Conservation (phyloP, 2,113 vertebrate species). For the Puntigrus tetrazona region DNA sequence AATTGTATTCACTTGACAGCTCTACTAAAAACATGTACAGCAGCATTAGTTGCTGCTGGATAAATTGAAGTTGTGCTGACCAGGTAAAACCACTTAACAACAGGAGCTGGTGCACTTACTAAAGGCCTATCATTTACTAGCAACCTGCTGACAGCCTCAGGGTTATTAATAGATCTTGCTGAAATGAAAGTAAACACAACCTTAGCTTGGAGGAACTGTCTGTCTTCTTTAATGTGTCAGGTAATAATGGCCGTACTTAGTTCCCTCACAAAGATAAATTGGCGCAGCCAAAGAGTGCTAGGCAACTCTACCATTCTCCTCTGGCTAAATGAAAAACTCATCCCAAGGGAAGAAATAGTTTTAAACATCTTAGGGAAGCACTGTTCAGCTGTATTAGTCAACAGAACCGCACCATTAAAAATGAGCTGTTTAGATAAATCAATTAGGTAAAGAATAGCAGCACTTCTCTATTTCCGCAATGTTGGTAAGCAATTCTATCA, state of each 20-base stretch:
- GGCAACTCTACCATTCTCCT: constrained; percentile 14
- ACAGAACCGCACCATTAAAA: background rate
- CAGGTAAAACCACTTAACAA: constrained; percentile 32
- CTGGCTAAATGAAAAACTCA: constrained; percentile 30
- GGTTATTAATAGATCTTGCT: constrained; percentile 46
- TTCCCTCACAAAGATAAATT: constrained; percentile 48
- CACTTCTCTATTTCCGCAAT: background rate
- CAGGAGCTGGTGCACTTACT: constrained; percentile 21
- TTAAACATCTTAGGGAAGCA: constrained; percentile 25
- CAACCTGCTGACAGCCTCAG: constrained; percentile 15
- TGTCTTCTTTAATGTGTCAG: constrained; percentile 43
- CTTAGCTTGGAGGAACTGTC: constrained; percentile 27
- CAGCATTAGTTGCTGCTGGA: background rate
- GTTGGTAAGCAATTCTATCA: constrained; percentile 5
- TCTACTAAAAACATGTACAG: background rate
- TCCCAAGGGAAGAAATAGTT: constrained; percentile 33
- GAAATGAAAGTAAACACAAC: constrained; percentile 48
- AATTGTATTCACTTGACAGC: background rate
- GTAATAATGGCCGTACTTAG: constrained; percentile 49
- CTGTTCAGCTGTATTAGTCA: constrained; percentile 29
- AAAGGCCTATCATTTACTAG: constrained; percentile 35
- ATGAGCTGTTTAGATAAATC: constrained; percentile 31
- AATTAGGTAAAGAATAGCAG: constrained; percentile 9
- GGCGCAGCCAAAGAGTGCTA: constrained; percentile 17
- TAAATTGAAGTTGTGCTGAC: constrained; percentile 29